These are phyloP conservation scores for Eubasilissa regina DNA, from an alignment of 1,140 invertebrate species.

Conservation along the genomic window DNA sequence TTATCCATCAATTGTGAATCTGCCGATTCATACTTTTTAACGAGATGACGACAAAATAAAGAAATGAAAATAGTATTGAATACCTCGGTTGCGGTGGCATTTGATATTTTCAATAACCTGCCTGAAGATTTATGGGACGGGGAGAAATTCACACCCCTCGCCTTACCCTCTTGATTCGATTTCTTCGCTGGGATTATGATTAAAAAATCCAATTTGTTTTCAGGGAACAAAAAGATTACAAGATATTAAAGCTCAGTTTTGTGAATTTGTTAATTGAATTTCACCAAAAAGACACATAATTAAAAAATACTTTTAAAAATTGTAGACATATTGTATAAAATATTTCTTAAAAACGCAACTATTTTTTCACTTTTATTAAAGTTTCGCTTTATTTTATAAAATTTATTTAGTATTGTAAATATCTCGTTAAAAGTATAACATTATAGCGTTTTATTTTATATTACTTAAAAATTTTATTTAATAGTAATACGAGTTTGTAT, in stretches of 20 bases:
- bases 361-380: too few relatives aligned
- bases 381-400: too few relatives aligned
- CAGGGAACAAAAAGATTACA: slow-evolving; percentile 26
- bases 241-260: slow-evolving; percentile 6
- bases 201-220: slow-evolving; percentile 31
- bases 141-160: slow-evolving; percentile 9
- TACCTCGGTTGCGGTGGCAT: background rate
- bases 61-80: background rate
- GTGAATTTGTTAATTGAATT: slow-evolving; percentile 8
- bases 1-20: background rate
- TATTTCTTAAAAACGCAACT: too few relatives aligned
- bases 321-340: too few relatives aligned
- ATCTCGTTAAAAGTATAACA: too few relatives aligned
- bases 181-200: slow-evolving; percentile 24
- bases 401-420: too few relatives aligned
- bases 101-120: slow-evolving; percentile 33
- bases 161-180: slow-evolving; percentile 15
- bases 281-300: too few relatives aligned
- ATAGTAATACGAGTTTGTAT: too few relatives aligned
- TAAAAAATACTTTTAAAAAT: too few relatives aligned
- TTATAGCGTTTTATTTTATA: too few relatives aligned
- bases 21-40: slow-evolving; percentile 27
- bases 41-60: slow-evolving; percentile 19
- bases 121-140: background rate
- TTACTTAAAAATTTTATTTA: too few relatives aligned